Percentiles rank a stretch among this genome's conserved stretches.
Evolutionary conservation across 1,140 invertebrate species (phyloP).

Genomic region (Panagrolaimus sp.): DNA sequence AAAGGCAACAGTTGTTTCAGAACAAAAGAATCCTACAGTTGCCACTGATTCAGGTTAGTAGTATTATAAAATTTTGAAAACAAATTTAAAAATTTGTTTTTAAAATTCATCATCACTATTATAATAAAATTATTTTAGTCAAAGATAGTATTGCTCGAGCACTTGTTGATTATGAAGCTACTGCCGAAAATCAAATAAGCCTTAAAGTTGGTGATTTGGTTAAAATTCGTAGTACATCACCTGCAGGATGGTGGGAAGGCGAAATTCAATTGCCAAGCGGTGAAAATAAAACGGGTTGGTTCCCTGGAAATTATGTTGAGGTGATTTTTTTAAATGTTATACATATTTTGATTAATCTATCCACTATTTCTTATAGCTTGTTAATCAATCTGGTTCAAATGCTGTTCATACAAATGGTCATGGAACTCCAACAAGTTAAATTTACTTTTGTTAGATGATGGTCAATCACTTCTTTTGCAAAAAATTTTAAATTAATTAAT

Average conservation of each 20-base stretch:
- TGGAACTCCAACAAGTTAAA: too few relatives aligned
- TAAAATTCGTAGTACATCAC: slow-evolving; percentile 88
- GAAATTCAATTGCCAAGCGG: slow-evolving; percentile 70
- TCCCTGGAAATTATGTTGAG: slow-evolving; percentile 55
- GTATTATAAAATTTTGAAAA: slow-evolving; percentile 14
- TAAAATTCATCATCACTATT: too few relatives aligned
- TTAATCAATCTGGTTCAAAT: too few relatives aligned
- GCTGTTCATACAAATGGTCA: too few relatives aligned
- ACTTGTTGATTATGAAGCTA: slow-evolving; percentile 46
- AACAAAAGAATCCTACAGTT: slow-evolving; percentile 22
- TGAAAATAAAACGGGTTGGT: slow-evolving; percentile 48
- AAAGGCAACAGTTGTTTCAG: slow-evolving; percentile 48
- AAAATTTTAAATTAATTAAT: too few relatives aligned
- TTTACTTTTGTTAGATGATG: too few relatives aligned
- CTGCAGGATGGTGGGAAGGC: slow-evolving; percentile 98
- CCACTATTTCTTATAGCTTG: too few relatives aligned
- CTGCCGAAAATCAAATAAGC: slow-evolving; percentile 65
- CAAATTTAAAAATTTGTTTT: slow-evolving; percentile 20
- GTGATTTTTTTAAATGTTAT: slow-evolving; percentile 15
- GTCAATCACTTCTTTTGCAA: too few relatives aligned
- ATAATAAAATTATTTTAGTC: slow-evolving; percentile 6
- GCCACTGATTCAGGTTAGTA: slow-evolving; percentile 29
- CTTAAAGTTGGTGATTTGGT: slow-evolving; percentile 86
- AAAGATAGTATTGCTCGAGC: slow-evolving; percentile 37
- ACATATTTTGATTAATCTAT: too few relatives aligned